Percentiles rank a stretch among this genome's conserved stretches.
Conservation (phyloP, 2,797 vertebrate genomes). For the Megalops cyprinoides region DNA sequence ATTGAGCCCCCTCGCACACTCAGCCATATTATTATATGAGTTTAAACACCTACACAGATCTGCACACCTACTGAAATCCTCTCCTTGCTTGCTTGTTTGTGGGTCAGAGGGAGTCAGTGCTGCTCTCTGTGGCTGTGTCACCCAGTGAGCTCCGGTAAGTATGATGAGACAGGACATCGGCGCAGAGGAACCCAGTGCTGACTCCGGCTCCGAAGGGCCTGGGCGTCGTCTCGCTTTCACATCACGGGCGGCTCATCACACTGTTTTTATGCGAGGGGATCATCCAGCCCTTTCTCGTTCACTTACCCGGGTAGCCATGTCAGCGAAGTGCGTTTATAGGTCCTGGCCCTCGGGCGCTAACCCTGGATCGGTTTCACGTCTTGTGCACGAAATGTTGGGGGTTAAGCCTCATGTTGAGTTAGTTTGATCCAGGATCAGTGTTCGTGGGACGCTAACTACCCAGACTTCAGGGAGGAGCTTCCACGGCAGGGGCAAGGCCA, state of each 20-base stretch:
- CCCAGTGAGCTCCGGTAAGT: conserved; percentile 49
- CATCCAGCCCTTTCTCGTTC: conserved; percentile 14
- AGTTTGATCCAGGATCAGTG: neutral
- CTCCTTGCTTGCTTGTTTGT: conserved; percentile 27
- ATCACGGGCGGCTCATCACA: conserved; percentile 48
- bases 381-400: too few species aligned
- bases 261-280: conserved; percentile 34
- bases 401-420: neutral
- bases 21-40: neutral
- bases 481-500: neutral
- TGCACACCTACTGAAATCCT: neutral
- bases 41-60: neutral
- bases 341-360: neutral
- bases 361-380: neutral
- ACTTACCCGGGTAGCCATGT: neutral
- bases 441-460: neutral
- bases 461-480: neutral
- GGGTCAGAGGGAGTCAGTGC: conserved; percentile 36
- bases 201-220: conserved; percentile 26
- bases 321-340: conserved; percentile 18
- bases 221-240: conserved; percentile 47
- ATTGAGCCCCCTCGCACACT: neutral
- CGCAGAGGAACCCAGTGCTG: neutral
- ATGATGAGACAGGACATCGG: conserved; percentile 44
- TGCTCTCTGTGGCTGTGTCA: conserved; percentile 48